Base-by-base conservation (phyloP, 2,888 invertebrate species). In the Monochamus alternatus region DNA sequence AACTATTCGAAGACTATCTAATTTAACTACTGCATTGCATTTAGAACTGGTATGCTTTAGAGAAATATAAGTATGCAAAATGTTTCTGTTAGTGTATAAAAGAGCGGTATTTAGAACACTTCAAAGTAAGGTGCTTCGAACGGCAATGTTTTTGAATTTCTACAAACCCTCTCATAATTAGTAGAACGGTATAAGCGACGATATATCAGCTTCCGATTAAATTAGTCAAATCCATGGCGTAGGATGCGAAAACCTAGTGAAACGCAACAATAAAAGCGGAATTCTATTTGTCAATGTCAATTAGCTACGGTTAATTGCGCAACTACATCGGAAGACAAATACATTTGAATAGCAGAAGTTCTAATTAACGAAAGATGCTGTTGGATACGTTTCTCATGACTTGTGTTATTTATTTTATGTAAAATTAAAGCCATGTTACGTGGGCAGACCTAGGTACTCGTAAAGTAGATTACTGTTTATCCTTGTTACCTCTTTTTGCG, bases 261-360 rank as follows among this genome's bases (percentile, higher is more conserved):
- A 31, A 47, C 64, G 64, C 30, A 30, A 31, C 64, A 31, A 64
- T 32, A 47, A 64, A 64, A 64, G 47, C 47, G 64, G 30, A 10
- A 47, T 64, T 71, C 71, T 71, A 71, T 71, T 71, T 71, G 71
- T 71, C 71, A 64, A 22, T 71, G 71, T 71, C 71, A 71, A 71
- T 71, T 71, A 62, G 60, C 47, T 10, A 71, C 52, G 38, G 71
- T 32, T 63, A 71, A 64, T 71, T 62, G 51, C 52, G 44, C n/a
- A 71, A 63, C 62, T 71, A 63, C 47, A 71, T 63, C 63, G 30
- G 63, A 59, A 63, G 51, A 62, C 55, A 44, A 68, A 68, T 22
- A 44, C 43, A 55, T 55, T 55, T 22, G 64, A 47, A 47, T 47
- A 47, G 30, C 22, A 43, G 63, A 63, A 47, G 47, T 30, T 30